Base-by-base conservation (phyloP, 92 coral and sea anemone genomes). In the Paramuricea clavata region DNA sequence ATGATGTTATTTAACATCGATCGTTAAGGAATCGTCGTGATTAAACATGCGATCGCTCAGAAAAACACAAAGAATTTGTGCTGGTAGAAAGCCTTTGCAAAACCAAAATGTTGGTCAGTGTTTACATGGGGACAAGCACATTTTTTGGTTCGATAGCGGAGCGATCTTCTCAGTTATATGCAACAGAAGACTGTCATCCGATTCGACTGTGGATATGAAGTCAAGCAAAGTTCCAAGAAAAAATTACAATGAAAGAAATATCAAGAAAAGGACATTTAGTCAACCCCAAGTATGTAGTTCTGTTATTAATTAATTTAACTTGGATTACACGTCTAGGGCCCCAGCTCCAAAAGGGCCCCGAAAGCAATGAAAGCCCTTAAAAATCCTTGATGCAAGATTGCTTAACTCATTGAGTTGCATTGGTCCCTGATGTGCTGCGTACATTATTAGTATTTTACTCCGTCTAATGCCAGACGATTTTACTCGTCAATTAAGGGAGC, bases 201-300 rank as follows among this genome's bases (percentile, higher is more conserved):
- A 65, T n/a, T 74, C 81, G 10, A 74, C 81, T 19, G 61, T 27
- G 16, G 59, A 49, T 74, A 22, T 74, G 6, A 74, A 74, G 23
- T 50, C 81, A 25, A 44, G 22, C 19, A 74, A 16, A 27, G 60
- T 74, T 13, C 19, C 16, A 47, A 74, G 5, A 26, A 44, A 41
- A 19, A 74, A 74, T 21, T 74, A 74, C 25, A 30, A n/a, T 28
- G 35, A 49, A 11, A 47, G 34, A 74, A 49, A 74, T 28, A 26
- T 43, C 9, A 44, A 25, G 59, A 74, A 74, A 44, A 41, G 15
- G 22, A 54, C 62, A 54, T 23, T 21, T 19, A 74, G 25, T 43
- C 26, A 74, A 41, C 81, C 36, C 5, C 81, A 27, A 31, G 81
- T 74, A 74, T 43, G 32, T n/a, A 10, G 34, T 10, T n/a, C 62